Conservation (phyloP, 2,113 vertebrate genomes). For the Chunga burmeisteri region DNA sequence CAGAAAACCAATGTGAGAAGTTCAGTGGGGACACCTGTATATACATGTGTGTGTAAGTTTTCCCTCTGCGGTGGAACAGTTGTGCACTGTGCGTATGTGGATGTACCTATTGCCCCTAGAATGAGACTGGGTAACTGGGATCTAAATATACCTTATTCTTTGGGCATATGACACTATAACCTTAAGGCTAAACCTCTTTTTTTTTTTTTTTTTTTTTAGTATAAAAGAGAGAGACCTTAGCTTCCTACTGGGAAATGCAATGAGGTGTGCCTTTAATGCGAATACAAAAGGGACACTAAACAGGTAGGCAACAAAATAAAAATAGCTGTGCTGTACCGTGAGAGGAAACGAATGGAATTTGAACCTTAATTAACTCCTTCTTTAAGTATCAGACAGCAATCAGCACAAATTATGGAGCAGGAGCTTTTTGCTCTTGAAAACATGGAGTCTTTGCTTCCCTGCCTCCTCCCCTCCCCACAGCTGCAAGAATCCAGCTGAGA, state of each 20-base stretch:
- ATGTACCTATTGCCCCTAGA: neutral
- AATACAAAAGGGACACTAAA: neutral
- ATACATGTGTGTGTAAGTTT: fast-evolving
- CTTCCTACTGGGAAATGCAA: neutral
- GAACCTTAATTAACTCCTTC: constrained; percentile 54
- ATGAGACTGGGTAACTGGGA: neutral
- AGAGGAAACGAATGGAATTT: neutral
- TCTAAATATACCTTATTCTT: neutral
- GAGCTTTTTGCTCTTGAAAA: constrained; percentile 29
- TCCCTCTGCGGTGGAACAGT: neutral
- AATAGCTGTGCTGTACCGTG: neutral
- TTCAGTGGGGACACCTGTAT: neutral
- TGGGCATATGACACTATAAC: neutral
- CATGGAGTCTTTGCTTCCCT: neutral
- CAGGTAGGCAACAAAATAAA: constrained; percentile 9
- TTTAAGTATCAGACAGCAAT: constrained; percentile 56
- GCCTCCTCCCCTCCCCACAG: neutral
- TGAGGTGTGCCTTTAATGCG: neutral
- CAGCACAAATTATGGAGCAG: constrained; percentile 39
- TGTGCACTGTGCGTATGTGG: fast-evolving
- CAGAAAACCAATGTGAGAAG: neutral
- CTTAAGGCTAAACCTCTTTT: neutral
- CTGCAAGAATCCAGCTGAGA: constrained; percentile 49
- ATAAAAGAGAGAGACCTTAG: neutral
- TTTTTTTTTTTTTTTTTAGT: neutral